Evolutionary conservation across 1,140 invertebrate species (phyloP).

Genomic region (Chironomus tepperi): DNA sequence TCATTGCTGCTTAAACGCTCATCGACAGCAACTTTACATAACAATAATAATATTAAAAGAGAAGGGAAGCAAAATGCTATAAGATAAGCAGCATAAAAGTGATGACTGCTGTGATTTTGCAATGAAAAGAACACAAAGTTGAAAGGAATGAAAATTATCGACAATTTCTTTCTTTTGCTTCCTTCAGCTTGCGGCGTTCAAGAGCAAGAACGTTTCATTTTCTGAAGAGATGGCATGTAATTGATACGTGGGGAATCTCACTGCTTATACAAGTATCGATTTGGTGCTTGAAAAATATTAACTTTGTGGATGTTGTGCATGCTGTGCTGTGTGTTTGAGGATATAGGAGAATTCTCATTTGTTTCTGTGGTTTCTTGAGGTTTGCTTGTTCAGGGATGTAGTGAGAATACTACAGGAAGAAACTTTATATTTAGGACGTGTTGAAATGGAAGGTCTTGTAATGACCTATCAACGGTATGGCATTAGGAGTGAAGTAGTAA

Average conservation of each 20-base stretch:
- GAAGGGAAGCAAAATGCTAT: background rate
- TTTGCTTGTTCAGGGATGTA: too few species aligned
- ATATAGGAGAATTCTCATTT: too few species aligned
- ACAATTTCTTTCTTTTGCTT: background rate
- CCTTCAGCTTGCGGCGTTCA: background rate
- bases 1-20: background rate
- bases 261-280: background rate
- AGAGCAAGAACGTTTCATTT: constrained; percentile 3
- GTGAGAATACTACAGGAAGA: too few species aligned
- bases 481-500: too few species aligned
- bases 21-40: background rate
- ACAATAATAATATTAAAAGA: background rate
- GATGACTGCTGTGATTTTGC: background rate
- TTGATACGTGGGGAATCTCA: background rate
- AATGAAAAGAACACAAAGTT: background rate
- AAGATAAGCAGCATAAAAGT: background rate
- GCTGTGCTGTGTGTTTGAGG: background rate
- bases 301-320: background rate
- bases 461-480: too few species aligned
- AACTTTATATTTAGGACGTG: too few species aligned
- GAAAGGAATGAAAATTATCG: background rate
- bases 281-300: background rate
- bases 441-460: too few species aligned
- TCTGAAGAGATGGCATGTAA: background rate
- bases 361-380: background rate